These are phyloP conservation scores for Agrotis clavis DNA, from an alignment of 2,888 invertebrate genomes.

Conservation along the genomic window DNA sequence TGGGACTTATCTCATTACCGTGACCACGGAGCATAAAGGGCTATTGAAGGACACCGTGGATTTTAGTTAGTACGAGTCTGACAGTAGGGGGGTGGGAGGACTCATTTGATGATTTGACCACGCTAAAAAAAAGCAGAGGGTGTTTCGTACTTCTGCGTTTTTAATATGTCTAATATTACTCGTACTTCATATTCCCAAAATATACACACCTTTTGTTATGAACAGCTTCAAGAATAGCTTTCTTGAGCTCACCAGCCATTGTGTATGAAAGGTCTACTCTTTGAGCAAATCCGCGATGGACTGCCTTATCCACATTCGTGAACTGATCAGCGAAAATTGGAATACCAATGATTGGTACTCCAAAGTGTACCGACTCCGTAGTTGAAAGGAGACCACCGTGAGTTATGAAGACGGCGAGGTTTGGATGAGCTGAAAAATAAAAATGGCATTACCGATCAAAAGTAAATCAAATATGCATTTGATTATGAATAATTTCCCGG, in stretches of 20 bases:
- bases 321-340: slow-evolving; percentile 77
- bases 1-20: no score
- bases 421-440: slow-evolving; percentile 71
- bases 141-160: no score
- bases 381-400: slow-evolving; percentile 77
- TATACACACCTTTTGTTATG: slow-evolving; percentile 65
- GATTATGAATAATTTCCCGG: not conserved
- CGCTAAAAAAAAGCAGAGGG: no score
- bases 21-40: no score
- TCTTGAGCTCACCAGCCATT: slow-evolving; percentile 65
- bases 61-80: no score
- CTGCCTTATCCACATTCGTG: slow-evolving; percentile 69
- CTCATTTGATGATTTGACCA: no score
- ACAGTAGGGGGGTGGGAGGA: no score
- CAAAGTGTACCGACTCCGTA: slow-evolving; percentile 74
- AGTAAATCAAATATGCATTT: no score
- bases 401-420: slow-evolving; percentile 72
- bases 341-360: slow-evolving; percentile 75
- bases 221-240: slow-evolving; percentile 66
- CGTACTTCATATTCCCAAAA: no score
- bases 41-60: no score
- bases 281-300: slow-evolving; percentile 70
- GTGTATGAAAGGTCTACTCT: slow-evolving; percentile 68
- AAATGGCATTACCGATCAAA: not conserved
- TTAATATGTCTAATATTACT: no score